Percentiles rank a stretch among this genome's conserved stretches.
Conservation (phyloP, 2,113 vertebrate species). For the Puntigrus tetrazona region DNA sequence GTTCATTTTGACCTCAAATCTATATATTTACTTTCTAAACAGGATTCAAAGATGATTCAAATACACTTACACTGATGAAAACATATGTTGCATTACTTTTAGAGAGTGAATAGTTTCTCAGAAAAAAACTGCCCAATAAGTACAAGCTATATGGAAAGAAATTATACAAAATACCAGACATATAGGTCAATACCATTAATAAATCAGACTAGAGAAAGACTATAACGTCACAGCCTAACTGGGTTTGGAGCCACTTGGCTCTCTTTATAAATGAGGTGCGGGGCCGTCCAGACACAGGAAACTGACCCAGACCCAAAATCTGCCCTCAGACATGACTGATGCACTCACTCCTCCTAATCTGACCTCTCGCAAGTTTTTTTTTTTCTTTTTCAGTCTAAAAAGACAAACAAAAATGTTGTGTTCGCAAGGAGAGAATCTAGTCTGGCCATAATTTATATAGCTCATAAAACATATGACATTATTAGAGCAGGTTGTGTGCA, state of each 20-base stretch:
- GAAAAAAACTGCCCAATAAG: neutral
- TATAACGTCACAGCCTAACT: neutral
- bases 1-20: no score
- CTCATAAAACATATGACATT: neutral
- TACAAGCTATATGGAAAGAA: neutral
- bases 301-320: constrained; percentile 29
- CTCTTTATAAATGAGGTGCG: constrained; percentile 48
- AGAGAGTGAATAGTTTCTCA: neutral
- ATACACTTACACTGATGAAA: neutral
- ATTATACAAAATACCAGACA: neutral
- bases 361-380: neutral
- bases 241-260: constrained; percentile 53
- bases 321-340: constrained; percentile 41
- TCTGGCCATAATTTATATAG: neutral
- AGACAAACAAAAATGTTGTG: neutral
- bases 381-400: neutral
- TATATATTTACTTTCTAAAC: no score
- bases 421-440: neutral
- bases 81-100: neutral
- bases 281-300: constrained; percentile 55
- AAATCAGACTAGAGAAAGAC: neutral
- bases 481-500: neutral
- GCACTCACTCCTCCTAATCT: constrained; percentile 12
- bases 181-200: neutral
- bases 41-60: no score